phyloP scores from a whole-genome alignment of 2,888 invertebrate genomes.

The Meghimatium bilineatum region DNA sequence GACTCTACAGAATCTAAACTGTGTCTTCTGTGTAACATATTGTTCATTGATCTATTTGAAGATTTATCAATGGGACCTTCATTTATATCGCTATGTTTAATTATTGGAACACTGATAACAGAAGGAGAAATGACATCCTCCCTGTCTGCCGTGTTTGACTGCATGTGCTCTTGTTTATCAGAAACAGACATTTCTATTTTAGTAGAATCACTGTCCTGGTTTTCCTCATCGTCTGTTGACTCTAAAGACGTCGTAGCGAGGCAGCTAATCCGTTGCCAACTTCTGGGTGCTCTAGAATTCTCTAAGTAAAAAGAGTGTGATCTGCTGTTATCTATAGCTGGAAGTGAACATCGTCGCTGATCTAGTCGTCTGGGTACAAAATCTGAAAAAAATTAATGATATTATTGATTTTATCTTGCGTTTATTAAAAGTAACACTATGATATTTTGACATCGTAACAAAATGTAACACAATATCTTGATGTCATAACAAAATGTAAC shows the following conservation, averaged over 20 bases:
- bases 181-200: neutral
- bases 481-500: no score
- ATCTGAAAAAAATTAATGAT: neutral
- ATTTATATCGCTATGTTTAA: neutral
- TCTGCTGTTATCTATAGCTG: neutral
- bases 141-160: neutral
- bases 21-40: neutral
- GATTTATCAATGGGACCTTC: neutral
- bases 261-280: conserved; percentile 30
- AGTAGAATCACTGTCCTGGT: neutral
- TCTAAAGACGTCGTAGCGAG: neutral
- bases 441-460: neutral
- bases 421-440: no score
- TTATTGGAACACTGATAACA: no score
- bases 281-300: neutral
- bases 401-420: no score
- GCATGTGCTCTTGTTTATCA: neutral
- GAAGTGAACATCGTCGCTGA: conserved; percentile 22
- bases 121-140: neutral
- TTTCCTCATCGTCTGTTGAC: neutral
- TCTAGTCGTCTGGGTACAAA: neutral
- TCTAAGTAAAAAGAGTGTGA: neutral
- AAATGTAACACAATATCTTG: neutral
- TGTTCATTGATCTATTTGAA: neutral
- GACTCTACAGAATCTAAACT: neutral